Evolutionary conservation across 2,888 invertebrate species (phyloP), one percentile per base, ranked within the genome.

Genomic region (Ormyrus rosae): DNA sequence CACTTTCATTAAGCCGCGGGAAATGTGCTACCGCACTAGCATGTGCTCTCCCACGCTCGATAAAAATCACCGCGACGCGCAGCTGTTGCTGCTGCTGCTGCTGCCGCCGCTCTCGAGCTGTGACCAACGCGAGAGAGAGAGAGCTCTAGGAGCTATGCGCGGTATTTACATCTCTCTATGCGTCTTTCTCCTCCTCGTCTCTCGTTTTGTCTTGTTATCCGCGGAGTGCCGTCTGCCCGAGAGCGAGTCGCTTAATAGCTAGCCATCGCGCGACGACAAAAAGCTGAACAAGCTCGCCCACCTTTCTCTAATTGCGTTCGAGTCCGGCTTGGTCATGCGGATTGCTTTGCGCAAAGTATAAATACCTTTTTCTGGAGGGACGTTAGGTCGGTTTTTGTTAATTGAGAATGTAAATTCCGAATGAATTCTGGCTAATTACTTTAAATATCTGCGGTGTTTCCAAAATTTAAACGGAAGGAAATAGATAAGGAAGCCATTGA

Each of bases 21-120:
- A 45, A 75, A 58, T 71, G 64, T 58, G 19, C 55, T 19, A 19
- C 19, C 10, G 13, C 74, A 64, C 70, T 58, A 77, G 68, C 80
- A 83, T 67, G 60, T 76, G 63, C 81, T 85, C 84, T 87, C 87
- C 85, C 86, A 87, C 86, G 87, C 84, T 86, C 83, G 81, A 82
- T 84, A 85, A 84, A 85, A 87, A 86, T 86, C 83, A 84, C 72
- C 77, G 80, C 69, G 73, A 19, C 19, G 77, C 69, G 11, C 86
- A 85, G 85, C 85, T 86, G 86, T 82, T 82, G 73, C 83, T 74
- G 61, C 68, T 61, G 58, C 71, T 19, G 19, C 19, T 19, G 19
- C 19, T 19, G 19, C 19, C 19, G 1, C 19, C 19, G 19, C 19
- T 19, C 19, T 19, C 19, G 19, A 19, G 19, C 19, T 19, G 56